These are phyloP conservation scores for Linnaemya tessellans DNA, from an alignment of 2,888 invertebrate genomes.

Conservation along the genomic window DNA sequence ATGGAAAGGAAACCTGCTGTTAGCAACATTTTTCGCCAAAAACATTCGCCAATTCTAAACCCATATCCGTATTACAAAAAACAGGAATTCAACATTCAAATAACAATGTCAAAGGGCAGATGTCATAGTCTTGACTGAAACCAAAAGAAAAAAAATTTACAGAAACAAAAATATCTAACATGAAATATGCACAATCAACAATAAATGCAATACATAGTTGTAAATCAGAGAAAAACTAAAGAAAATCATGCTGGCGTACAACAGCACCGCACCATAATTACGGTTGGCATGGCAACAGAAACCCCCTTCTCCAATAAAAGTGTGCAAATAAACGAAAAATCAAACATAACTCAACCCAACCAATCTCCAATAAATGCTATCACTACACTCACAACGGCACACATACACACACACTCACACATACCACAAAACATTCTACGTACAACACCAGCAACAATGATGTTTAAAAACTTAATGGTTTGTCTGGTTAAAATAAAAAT, in stretches of 20 bases:
- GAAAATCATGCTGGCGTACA: constrained; percentile 34
- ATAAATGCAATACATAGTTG: constrained; percentile 55
- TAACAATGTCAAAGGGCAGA: constrained; percentile 19
- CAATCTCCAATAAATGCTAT: constrained; percentile 61
- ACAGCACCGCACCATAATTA: constrained; percentile 59
- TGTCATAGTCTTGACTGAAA: background rate
- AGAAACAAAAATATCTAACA: constrained; percentile 6
- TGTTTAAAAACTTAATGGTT: constrained; percentile 58
- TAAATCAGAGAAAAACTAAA: constrained; percentile 52
- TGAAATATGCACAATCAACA: constrained; percentile 21
- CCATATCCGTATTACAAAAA: background rate
- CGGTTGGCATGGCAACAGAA: constrained; percentile 70
- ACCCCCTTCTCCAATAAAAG: constrained; percentile 51
- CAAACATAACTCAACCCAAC: constrained; percentile 62
- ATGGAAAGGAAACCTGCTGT: background rate
- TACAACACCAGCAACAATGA: constrained; percentile 2
- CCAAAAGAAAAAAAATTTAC: background rate
- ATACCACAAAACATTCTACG: background rate
- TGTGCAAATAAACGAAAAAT: constrained; percentile 46
- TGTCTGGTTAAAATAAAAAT: constrained; percentile 65
- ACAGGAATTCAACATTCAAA: constrained; percentile 28
- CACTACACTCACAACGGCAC: constrained; percentile 38
- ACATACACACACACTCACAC: background rate
- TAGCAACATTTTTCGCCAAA: background rate
- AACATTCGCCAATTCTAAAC: constrained; percentile 8